Percentiles rank a stretch among this genome's conserved stretches.
phyloP scores from a whole-genome alignment of 2,113 vertebrate species.

The Sterna hirundo region DNA sequence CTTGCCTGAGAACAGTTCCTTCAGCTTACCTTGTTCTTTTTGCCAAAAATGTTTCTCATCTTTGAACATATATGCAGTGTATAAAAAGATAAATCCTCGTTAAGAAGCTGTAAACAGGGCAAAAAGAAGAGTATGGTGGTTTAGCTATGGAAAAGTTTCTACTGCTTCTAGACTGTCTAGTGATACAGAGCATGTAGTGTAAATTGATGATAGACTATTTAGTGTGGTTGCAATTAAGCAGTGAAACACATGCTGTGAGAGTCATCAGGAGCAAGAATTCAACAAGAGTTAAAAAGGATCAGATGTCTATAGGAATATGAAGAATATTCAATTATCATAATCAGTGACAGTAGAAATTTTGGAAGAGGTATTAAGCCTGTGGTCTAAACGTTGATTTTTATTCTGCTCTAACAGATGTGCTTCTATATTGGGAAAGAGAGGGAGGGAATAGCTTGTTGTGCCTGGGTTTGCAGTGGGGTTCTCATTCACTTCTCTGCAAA shows the following conservation, averaged over 20 bases:
- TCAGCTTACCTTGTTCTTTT: neutral
- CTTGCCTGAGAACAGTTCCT: conserved; percentile 7
- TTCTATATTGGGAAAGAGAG: neutral
- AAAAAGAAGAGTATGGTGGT: neutral
- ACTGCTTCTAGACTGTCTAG: neutral
- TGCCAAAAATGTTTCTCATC: neutral
- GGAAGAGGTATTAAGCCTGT: conserved; percentile 14
- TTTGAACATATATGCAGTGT: neutral
- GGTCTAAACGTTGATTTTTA: conserved; percentile 2
- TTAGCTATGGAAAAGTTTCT: neutral
- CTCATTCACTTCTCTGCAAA: neutral
- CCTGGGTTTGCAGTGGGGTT: neutral
- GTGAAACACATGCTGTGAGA: conserved; percentile 39
- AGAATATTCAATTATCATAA: conserved; percentile 35
- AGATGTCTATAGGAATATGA: conserved; percentile 40
- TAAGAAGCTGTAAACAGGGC: neutral
- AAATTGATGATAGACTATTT: neutral
- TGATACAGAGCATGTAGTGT: neutral
- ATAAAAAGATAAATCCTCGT: neutral
- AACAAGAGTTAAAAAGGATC: conserved; percentile 49
- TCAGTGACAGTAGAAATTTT: conserved; percentile 5
- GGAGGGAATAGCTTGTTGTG: neutral
- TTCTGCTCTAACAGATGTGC: neutral
- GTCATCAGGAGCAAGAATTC: conserved; percentile 46
- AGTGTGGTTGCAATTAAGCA: conserved; percentile 51